These are phyloP conservation scores for Crotalus tigris DNA, from an alignment of 2,113 vertebrate genomes.

Conservation along the genomic window DNA sequence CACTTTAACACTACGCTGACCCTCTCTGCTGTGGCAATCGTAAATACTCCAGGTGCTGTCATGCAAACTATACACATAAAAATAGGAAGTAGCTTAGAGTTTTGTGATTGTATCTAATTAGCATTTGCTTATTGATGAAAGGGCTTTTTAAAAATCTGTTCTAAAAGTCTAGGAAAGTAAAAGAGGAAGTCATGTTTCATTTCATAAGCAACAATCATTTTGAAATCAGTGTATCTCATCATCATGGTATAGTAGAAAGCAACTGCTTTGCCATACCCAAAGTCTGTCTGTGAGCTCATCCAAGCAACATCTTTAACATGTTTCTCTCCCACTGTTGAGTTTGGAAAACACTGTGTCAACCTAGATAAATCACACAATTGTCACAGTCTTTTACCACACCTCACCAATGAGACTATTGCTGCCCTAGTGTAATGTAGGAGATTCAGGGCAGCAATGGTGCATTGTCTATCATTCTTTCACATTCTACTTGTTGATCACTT, in stretches of 20 bases:
- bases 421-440: not conserved
- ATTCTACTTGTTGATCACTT: not conserved
- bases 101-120: not conserved
- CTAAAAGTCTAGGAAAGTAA: not conserved
- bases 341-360: not conserved
- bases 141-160: not conserved
- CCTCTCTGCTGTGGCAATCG: not conserved
- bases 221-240: not conserved
- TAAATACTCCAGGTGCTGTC: not conserved
- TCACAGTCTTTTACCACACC: not conserved
- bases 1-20: not conserved
- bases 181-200: not conserved
- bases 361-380: not conserved
- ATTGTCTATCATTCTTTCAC: not conserved
- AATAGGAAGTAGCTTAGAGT: not conserved
- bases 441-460: not conserved
- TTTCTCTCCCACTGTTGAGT: not conserved
- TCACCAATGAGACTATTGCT: not conserved
- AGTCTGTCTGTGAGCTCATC: not conserved
- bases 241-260: not conserved
- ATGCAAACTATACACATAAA: not conserved
- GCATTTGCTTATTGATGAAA: not conserved
- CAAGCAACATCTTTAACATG: not conserved
- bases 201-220: not conserved
- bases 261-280: not conserved